Conservation (phyloP, 2,113 vertebrate species). For the Stigmatopora argus region DNA sequence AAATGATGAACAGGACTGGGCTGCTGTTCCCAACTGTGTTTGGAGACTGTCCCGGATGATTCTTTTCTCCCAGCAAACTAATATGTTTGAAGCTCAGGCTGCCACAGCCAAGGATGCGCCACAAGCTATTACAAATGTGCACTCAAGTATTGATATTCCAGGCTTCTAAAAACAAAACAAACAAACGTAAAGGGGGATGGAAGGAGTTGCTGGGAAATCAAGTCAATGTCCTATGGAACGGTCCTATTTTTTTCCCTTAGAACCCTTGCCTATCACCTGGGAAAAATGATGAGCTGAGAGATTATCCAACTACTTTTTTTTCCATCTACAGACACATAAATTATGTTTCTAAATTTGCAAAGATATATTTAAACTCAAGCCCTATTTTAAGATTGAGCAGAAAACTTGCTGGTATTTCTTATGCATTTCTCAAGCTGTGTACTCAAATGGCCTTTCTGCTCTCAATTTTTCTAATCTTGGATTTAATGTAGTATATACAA, state of each 20-base stretch:
- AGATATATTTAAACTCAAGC: slow-evolving; percentile 1
- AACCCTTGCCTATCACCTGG: slow-evolving; percentile 49
- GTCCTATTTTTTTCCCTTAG: slow-evolving; percentile 45
- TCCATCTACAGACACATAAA: slow-evolving; percentile 16
- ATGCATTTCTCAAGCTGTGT: background rate
- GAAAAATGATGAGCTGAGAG: slow-evolving; percentile 42
- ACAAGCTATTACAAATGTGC: slow-evolving; percentile 68
- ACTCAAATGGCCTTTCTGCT: slow-evolving; percentile 1
- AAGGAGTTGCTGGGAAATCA: slow-evolving; percentile 7
- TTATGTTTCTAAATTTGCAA: background rate
- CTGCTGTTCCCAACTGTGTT: slow-evolving; percentile 52
- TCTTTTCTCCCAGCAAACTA: slow-evolving; percentile 61
- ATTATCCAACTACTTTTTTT: slow-evolving; percentile 33
- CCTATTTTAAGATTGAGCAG: slow-evolving; percentile 8
- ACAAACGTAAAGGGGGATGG: slow-evolving; percentile 22
- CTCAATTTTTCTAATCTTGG: background rate
- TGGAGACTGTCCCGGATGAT: slow-evolving; percentile 61
- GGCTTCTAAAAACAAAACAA: slow-evolving; percentile 67
- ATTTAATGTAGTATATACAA: background rate
- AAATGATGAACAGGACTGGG: slow-evolving; percentile 54
- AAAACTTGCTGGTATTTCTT: slow-evolving; percentile 1
- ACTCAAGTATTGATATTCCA: slow-evolving; percentile 68
- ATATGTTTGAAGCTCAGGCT: slow-evolving; percentile 70
- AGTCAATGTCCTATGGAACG: slow-evolving; percentile 53
- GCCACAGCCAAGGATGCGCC: slow-evolving; percentile 63